Base-by-base conservation (phyloP, 2,797 vertebrate species). In the Hydrocynus forskahlii region DNA sequence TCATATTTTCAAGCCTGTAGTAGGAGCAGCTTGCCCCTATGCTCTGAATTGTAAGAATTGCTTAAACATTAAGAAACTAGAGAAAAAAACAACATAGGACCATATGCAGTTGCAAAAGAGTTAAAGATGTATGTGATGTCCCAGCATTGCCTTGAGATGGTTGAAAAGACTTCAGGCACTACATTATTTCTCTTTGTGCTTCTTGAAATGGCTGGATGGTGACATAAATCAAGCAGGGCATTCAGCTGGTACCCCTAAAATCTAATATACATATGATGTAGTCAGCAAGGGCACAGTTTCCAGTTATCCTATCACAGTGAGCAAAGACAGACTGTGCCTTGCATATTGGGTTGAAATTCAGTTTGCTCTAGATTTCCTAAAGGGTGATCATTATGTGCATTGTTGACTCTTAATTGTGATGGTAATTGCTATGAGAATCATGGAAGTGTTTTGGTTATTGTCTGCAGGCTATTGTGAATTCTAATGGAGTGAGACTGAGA, bases 321-420 rank as follows among this genome's bases (percentile, higher is more conserved):
- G 92, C 89, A 89, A 90, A 86, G 86, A 60, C 88, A 85, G 92
- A 91, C 90, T 93, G 92, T 92, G 92, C 86, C 88, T 74, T 87
- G 89, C 77, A 78, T 73, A 69, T 76, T 90, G 92, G 92, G 91
- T 95, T 95, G 94, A 95, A 96, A 95, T 95, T 96, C 91, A 91
- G 93, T 95, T 95, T 95, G 93, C 93, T 84, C 90, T 91, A 92
- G 95, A 94, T 95, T 95, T 91, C 90, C 93, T 95, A 94, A 96
- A 96, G 90, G 91, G 93, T 91, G 95, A 90, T 96, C 94, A 96
- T 97, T 96, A 96, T 94, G 93, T 96, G 95, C 96, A 96, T 96
- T 97, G 96, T 96, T 97, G 96, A 95, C 96, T 97, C 94, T 96
- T 95, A 96, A 96, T 95, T 95, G 92, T 94, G 93, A 94, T 93